These are phyloP conservation scores for Sympetrum striolatum DNA, from an alignment of 2,888 invertebrate species.

Conservation along the genomic window DNA sequence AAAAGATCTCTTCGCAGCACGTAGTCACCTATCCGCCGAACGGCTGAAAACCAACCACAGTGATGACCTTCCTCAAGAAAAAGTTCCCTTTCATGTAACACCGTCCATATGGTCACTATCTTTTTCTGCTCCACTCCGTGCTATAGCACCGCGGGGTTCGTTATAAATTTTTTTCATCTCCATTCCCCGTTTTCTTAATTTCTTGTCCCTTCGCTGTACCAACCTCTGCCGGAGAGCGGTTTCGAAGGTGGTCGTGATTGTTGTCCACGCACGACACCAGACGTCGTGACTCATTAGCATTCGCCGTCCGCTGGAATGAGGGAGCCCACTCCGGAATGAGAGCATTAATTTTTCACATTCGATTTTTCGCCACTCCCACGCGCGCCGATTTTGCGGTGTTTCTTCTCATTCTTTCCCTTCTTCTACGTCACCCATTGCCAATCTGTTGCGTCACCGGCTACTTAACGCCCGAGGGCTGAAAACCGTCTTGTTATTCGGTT, in stretches of 20 bases:
- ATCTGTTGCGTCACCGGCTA: background rate
- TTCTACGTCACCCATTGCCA: background rate
- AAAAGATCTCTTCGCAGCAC: too few species aligned
- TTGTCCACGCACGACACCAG: background rate
- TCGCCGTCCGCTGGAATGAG: background rate
- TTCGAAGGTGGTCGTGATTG: slow-evolving; percentile 6
- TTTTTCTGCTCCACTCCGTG: background rate
- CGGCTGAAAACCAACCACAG: too few species aligned
- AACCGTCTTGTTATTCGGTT: background rate
- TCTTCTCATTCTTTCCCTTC: background rate
- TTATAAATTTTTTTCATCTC: background rate
- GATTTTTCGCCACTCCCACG: background rate
- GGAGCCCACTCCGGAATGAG: background rate
- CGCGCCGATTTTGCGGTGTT: background rate
- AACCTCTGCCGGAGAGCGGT: background rate
- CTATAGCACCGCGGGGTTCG: background rate
- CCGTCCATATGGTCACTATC: background rate
- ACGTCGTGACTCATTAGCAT: slow-evolving; percentile 38
- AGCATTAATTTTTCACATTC: background rate
- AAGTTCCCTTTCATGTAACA: too few species aligned
- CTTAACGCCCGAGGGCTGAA: background rate
- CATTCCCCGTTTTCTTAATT: background rate
- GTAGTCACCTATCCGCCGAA: too few species aligned
- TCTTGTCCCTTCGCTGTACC: background rate
- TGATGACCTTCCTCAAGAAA: too few species aligned